Evolutionary conservation across 2,888 invertebrate species (phyloP).

Genomic region (Furcula furcula): DNA sequence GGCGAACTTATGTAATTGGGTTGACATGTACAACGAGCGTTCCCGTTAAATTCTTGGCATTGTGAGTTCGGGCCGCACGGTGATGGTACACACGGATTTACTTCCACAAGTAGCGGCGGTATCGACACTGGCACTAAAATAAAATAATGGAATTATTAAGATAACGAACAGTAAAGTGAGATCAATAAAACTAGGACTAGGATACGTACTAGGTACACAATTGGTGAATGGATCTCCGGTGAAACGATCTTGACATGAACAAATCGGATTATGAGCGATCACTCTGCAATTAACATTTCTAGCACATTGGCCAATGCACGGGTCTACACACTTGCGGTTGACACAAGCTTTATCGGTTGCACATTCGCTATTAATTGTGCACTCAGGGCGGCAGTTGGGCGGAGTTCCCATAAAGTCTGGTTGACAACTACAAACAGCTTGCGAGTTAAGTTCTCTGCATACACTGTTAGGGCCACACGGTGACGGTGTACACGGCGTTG

Average conservation of each 20-base stretch:
- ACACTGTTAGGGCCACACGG: slow-evolving; percentile 91
- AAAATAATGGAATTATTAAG: background rate
- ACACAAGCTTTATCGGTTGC: slow-evolving; percentile 88
- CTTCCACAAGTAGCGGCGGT: slow-evolving; percentile 36
- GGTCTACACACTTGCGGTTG: slow-evolving; percentile 89
- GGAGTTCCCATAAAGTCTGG: slow-evolving; percentile 88
- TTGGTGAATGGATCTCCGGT: slow-evolving; percentile 90
- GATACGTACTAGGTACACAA: slow-evolving; percentile 75
- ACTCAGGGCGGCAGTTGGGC: slow-evolving; percentile 90
- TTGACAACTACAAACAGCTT: slow-evolving; percentile 88
- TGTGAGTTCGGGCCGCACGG: slow-evolving; percentile 91
- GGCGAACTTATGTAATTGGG: slow-evolving; percentile 88
- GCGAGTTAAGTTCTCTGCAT: slow-evolving; percentile 85
- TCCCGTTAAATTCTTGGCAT: slow-evolving; percentile 85
- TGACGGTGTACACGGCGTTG: slow-evolving; percentile 85
- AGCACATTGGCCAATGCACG: slow-evolving; percentile 90
- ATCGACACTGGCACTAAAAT: slow-evolving; percentile 55
- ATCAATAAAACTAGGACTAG: no score
- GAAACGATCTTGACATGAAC: slow-evolving; percentile 86
- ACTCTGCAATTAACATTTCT: slow-evolving; percentile 90
- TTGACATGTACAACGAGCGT: slow-evolving; percentile 87
- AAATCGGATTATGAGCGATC: slow-evolving; percentile 91
- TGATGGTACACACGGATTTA: slow-evolving; percentile 86
- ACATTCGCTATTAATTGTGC: slow-evolving; percentile 91
- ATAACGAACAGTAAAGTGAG: no score